Evolutionary conservation across 2,888 invertebrate species (phyloP).

Genomic region (Diplazon laetatorius): DNA sequence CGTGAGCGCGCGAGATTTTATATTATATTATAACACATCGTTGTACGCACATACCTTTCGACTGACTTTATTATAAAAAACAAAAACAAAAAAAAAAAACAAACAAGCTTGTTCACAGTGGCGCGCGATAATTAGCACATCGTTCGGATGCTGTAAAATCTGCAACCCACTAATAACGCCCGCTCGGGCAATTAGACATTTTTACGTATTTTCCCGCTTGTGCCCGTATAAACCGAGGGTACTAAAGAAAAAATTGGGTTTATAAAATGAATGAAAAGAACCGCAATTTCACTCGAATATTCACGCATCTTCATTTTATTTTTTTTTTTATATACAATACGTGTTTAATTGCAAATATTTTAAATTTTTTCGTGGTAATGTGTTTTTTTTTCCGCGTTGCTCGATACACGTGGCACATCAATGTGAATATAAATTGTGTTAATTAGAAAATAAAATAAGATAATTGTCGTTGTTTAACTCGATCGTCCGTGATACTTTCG

Average conservation of each 20-base stretch:
- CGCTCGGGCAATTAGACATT: conserved; percentile 47
- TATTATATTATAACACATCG: conserved; percentile 27
- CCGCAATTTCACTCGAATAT: conserved; percentile 7
- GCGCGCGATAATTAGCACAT: conserved; percentile 58
- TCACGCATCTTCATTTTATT: conserved; percentile 36
- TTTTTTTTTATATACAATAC: too few relatives aligned
- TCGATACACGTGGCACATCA: conserved; percentile 44
- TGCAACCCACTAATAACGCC: conserved; percentile 31
- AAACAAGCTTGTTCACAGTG: conserved; percentile 38
- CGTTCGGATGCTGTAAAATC: conserved; percentile 54
- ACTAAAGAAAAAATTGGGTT: not conserved
- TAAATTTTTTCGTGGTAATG: not conserved
- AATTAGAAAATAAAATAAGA: conserved; percentile 57
- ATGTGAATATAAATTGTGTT: conserved; percentile 66
- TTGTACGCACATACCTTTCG: conserved; percentile 31
- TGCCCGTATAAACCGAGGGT: conserved; percentile 27
- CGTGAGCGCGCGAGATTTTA: not conserved
- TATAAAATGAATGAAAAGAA: conserved; percentile 41
- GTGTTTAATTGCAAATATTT: conserved; percentile 15
- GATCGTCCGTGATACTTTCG: conserved; percentile 1
- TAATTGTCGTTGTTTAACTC: not conserved
- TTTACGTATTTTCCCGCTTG: conserved; percentile 20
- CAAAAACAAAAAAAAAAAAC: too few relatives aligned
- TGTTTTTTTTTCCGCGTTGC: conserved; percentile 20
- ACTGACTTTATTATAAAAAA: conserved; percentile 34